These are phyloP conservation scores for Chanos chanos DNA, from an alignment of 2,797 vertebrate species.

Conservation along the genomic window DNA sequence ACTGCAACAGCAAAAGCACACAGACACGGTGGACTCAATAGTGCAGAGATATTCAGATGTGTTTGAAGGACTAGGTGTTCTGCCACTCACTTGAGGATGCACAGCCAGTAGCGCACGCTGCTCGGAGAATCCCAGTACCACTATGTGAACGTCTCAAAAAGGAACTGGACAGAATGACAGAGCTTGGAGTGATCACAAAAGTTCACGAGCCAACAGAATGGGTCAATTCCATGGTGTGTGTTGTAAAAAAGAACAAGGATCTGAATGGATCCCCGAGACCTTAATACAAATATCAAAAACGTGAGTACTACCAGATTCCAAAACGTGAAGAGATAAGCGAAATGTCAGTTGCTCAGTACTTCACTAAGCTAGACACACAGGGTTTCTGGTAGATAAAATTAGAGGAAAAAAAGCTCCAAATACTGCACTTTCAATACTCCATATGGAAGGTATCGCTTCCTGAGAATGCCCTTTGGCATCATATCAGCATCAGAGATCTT, in stretches of 20 bases:
- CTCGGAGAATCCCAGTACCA: slow-evolving; percentile 2
- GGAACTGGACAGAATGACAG: too few relatives aligned
- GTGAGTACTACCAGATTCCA: too few relatives aligned
- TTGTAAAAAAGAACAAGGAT: too few relatives aligned
- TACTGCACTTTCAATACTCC: slow-evolving; percentile 26
- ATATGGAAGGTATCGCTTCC: not conserved
- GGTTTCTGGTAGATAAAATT: not conserved
- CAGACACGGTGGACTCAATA: not conserved
- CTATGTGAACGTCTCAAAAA: not conserved
- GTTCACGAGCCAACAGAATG: too few relatives aligned
- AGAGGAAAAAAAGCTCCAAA: not conserved
- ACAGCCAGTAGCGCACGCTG: slow-evolving; percentile 23
- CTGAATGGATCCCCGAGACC: too few relatives aligned
- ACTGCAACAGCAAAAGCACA: not conserved
- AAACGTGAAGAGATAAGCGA: too few relatives aligned
- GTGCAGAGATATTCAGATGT: slow-evolving; percentile 21
- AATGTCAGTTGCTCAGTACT: too few relatives aligned
- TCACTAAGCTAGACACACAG: too few relatives aligned
- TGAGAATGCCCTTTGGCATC: not conserved
- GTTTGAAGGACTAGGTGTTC: slow-evolving; percentile 22
- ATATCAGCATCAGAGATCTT: too few relatives aligned
- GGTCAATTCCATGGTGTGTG: too few relatives aligned
- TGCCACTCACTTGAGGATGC: slow-evolving; percentile 30
- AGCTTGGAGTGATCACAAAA: too few relatives aligned
- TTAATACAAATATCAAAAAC: too few relatives aligned